Conservation (phyloP, 2,797 vertebrate species). For the Oreochromis mossambicus region DNA sequence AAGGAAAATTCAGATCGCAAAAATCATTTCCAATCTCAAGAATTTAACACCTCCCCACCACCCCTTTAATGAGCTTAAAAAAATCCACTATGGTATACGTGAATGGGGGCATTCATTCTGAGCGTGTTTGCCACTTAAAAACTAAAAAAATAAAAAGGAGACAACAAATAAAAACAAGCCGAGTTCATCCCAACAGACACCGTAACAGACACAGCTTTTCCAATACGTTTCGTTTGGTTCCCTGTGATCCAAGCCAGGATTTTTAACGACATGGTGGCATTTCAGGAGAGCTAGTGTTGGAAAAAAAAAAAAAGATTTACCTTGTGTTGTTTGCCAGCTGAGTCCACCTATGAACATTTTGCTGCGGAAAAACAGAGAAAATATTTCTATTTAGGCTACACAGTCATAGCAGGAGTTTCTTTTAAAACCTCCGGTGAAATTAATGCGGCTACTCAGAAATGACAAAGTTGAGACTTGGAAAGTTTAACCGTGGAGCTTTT, state of each 20-base stretch:
- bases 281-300: slow-evolving; percentile 13
- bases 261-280: slow-evolving; percentile 9
- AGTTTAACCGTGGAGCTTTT: background rate
- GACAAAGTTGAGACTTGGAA: slow-evolving; percentile 3
- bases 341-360: slow-evolving; percentile 99
- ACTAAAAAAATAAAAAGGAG: background rate
- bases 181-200: background rate
- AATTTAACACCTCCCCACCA: background rate
- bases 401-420: background rate
- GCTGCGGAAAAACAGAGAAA: slow-evolving; percentile 73
- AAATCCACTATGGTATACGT: background rate
- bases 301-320: slow-evolving; percentile 75
- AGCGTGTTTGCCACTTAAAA: slow-evolving; percentile 3
- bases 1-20: background rate
- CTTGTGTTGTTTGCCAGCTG: slow-evolving; percentile 98
- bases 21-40: background rate
- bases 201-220: background rate
- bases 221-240: background rate
- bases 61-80: background rate
- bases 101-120: slow-evolving; percentile 56
- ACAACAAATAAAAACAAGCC: slow-evolving; percentile 4
- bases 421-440: background rate
- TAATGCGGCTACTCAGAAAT: background rate
- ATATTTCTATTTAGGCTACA: background rate
- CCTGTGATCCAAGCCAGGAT: background rate